These are phyloP conservation scores for Bagarius yarrelli DNA, from an alignment of 2,113 vertebrate genomes.

Conservation along the genomic window DNA sequence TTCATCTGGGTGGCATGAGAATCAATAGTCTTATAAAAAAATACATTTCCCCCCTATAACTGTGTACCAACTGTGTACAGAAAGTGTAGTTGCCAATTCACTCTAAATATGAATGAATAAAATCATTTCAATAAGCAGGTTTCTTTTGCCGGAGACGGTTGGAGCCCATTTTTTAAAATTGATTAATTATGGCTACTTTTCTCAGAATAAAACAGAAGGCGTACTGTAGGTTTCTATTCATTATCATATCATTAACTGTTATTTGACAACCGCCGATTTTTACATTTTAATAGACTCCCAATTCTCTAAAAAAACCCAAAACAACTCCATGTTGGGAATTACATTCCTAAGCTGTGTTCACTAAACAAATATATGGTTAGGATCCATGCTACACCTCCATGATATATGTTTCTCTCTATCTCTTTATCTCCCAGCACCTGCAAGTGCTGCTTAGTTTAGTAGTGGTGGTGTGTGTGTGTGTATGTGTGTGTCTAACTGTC, in stretches of 20 bases:
- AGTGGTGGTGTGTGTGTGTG: neutral
- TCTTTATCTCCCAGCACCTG: conserved; percentile 8
- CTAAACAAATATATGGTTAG: neutral
- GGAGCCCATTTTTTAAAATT: too few species aligned
- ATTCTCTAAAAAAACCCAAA: too few species aligned
- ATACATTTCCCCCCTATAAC: too few species aligned
- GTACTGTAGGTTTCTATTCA: neutral
- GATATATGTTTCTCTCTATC: neutral
- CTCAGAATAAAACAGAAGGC: neutral
- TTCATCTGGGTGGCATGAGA: too few species aligned
- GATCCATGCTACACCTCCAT: neutral
- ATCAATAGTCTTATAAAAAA: too few species aligned
- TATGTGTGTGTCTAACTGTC: conserved; percentile 18
- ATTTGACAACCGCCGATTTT: neutral
- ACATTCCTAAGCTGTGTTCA: neutral
- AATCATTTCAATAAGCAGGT: too few species aligned
- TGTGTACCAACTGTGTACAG: too few species aligned
- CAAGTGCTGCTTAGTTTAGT: neutral
- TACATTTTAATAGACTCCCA: neutral
- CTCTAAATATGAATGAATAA: too few species aligned
- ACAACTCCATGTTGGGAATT: neutral
- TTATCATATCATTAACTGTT: neutral
- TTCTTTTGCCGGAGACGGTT: too few species aligned
- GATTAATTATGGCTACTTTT: neutral
- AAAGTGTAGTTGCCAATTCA: too few species aligned